Base-by-base conservation (phyloP, 2,797 vertebrate genomes). In the Lepilemur ruficaudatus region DNA sequence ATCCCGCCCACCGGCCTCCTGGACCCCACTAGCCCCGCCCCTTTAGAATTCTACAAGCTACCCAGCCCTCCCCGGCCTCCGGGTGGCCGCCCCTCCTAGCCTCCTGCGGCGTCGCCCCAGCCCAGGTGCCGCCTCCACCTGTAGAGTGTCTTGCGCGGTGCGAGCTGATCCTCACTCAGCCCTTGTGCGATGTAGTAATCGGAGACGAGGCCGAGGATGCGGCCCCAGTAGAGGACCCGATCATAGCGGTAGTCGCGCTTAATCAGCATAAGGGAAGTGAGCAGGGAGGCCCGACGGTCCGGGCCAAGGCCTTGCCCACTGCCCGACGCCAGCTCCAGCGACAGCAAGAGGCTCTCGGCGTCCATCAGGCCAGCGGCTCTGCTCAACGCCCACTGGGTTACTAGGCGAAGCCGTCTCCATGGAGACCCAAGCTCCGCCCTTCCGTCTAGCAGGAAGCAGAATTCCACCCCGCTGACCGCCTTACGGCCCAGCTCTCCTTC, bases 121-220 rank as follows among this genome's bases (percentile, higher is more conserved):
- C 65, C 61, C 65, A 22, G n/a, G n/a, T 15, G 23, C 61, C 23
- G 10, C 59, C 69, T 50, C 90, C 98, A 99, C 99, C 99, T 99
- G 97, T 99, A 99, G 14, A 99, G 98, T 23, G 98, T 98, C 96
- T 98, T 99, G 96, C 98, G 99, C 52, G 98, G 98, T 11, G 94
- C 98, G n/a, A 99, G 97, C 96, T 99, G 99, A 97, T 99, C 99
- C 23, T 98, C 98, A 91, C 98, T 98, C 94, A 99, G 97, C 6
- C 99, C 99, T 94, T 99, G 99, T 7, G 99, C 99, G 89, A 99
- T 99, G 86, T 99, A 99, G 96, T 99, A 99, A 96, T 99, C 98
- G 1, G 96, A 97, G 32, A 98, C 98, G n/a, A 99, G 63, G 18
- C 99, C 99, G n/a, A 99, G 92, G 96, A 99, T 98, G 98, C 99